These are phyloP conservation scores for Carassius carassius DNA, from an alignment of 2,113 vertebrate species.

Conservation along the genomic window DNA sequence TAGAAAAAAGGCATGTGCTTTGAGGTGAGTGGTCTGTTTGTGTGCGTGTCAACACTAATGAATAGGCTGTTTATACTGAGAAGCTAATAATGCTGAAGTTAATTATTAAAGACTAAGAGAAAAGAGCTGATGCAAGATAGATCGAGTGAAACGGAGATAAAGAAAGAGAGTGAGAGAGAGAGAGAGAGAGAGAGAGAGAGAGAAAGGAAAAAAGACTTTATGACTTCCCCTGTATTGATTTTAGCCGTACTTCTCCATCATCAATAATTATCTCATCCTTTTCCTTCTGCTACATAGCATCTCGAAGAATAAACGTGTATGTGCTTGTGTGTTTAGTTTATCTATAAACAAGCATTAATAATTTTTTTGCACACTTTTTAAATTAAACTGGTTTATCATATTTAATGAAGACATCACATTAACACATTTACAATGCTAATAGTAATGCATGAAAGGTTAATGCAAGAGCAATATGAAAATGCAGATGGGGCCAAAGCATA, in stretches of 20 bases:
- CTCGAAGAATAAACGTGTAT: background rate
- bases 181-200: background rate
- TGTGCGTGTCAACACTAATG: conserved; percentile 32
- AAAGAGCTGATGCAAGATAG: conserved; percentile 40
- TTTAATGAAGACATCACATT: background rate
- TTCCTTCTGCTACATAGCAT: background rate
- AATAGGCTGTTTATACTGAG: conserved; percentile 42
- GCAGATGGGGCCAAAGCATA: too few species aligned
- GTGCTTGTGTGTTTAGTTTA: background rate
- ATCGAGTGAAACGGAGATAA: background rate
- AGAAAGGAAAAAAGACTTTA: conserved; percentile 39
- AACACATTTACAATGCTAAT: too few species aligned
- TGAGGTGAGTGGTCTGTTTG: conserved; percentile 3
- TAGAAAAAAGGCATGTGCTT: background rate
- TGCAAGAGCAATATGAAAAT: too few species aligned
- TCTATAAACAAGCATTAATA: too few species aligned
- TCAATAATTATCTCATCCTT: conserved; percentile 52
- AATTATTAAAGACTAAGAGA: conserved; percentile 52
- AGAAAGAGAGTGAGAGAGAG: background rate
- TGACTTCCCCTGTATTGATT: conserved; percentile 58
- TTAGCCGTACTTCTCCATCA: conserved; percentile 15
- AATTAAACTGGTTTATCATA: background rate
- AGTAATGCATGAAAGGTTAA: too few species aligned
- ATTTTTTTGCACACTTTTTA: background rate
- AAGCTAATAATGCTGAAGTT: conserved; percentile 49